Conservation (phyloP, 2,113 vertebrate species). For the Hyperoodon ampullatus region DNA sequence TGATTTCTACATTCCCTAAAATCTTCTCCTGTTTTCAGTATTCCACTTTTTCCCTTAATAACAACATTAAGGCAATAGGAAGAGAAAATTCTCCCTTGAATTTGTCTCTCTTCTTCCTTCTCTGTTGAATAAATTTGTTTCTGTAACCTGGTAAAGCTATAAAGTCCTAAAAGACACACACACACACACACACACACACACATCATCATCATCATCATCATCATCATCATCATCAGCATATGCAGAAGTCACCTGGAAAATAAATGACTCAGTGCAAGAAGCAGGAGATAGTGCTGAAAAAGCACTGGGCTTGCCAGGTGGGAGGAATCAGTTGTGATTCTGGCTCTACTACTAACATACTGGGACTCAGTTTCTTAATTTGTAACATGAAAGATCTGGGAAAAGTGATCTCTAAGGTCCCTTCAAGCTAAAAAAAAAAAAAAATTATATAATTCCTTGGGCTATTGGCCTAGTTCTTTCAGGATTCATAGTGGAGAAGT, state of each 20-base stretch:
- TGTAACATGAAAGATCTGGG: neutral
- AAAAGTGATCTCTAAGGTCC: neutral
- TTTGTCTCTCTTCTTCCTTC: neutral
- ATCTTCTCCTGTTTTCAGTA: neutral
- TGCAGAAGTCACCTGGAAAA: neutral
- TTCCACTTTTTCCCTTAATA: neutral
- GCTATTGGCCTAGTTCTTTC: slow-evolving; percentile 62
- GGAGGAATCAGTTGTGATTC: neutral
- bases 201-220: no score
- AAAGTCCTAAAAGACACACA: neutral
- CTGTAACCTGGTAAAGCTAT: neutral
- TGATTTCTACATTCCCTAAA: neutral
- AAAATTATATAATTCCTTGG: slow-evolving; percentile 2
- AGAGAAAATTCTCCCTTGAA: neutral
- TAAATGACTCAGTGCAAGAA: neutral
- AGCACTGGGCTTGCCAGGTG: neutral
- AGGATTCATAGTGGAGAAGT: neutral
- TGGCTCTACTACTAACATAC: neutral
- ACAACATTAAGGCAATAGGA: neutral
- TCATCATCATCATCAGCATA: neutral
- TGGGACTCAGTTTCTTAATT: slow-evolving; percentile 16
- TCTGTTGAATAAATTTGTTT: neutral
- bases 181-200: neutral
- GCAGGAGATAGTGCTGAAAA: neutral
- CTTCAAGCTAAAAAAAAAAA: slow-evolving; percentile 31